Percentiles rank a stretch among this genome's conserved stretches.
Conservation (phyloP, 2,888 invertebrate genomes). For the Drosophila quinaria region DNA sequence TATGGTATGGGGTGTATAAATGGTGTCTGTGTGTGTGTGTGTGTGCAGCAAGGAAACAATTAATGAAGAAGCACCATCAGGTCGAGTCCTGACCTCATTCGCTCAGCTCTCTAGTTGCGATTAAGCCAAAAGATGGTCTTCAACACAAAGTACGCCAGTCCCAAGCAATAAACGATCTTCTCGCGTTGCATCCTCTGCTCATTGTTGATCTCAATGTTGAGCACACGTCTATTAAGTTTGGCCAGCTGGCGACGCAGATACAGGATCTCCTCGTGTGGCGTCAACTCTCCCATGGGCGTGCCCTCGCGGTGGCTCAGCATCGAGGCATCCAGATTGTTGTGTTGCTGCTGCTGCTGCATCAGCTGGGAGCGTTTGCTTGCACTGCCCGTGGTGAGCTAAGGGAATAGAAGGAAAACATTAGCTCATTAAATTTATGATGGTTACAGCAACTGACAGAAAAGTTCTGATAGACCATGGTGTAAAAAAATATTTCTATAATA, state of each 20-base stretch:
- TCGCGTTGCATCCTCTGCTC: conserved; percentile 94
- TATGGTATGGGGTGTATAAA: conserved; percentile 23
- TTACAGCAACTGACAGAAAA: conserved; percentile 35
- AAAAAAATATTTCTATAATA: not conserved
- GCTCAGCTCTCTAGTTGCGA: conserved; percentile 85
- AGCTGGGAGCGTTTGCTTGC: conserved; percentile 79
- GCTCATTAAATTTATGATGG: too few relatives aligned
- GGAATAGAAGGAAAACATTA: not conserved
- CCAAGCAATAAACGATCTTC: conserved; percentile 93
- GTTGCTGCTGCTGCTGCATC: conserved; percentile 41
- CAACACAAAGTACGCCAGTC: conserved; percentile 93
- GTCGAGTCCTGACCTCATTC: conserved; percentile 5
- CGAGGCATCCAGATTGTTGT: conserved; percentile 79
- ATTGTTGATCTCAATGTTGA: conserved; percentile 94
- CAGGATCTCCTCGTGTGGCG: conserved; percentile 92
- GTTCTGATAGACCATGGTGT: conserved; percentile 50
- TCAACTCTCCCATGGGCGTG: conserved; percentile 90
- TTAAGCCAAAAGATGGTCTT: conserved; percentile 94
- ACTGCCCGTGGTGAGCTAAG: conserved; percentile 81
- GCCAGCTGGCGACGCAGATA: conserved; percentile 94
- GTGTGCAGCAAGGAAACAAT: conserved; percentile 51
- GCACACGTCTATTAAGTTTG: conserved; percentile 94
- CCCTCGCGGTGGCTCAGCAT: conserved; percentile 87
- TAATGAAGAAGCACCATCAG: conserved; percentile 50
- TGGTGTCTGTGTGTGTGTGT: conserved; percentile 34